Evolutionary conservation across 2,888 invertebrate genomes (phyloP).

Genomic region (Empis stercorea): DNA sequence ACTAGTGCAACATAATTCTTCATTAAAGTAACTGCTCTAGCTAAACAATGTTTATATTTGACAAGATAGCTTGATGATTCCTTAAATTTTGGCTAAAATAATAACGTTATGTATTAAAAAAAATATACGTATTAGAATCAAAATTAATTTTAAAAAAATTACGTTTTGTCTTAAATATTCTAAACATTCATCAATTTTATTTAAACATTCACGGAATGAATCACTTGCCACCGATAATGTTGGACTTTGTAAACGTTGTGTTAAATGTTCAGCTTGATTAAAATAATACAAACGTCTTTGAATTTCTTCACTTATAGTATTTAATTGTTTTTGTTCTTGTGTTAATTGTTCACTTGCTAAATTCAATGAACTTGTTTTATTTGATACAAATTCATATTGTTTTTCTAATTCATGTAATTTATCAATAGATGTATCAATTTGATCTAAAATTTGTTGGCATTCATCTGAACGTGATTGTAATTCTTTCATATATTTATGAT

Average conservation of each 20-base stretch:
- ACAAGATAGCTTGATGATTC: conserved; percentile 72
- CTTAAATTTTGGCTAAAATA: conserved; percentile 59
- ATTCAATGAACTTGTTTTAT: conserved; percentile 85
- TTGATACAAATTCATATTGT: conserved; percentile 76
- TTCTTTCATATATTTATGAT: conserved; percentile 57
- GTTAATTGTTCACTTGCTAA: conserved; percentile 83
- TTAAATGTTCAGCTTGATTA: conserved; percentile 66
- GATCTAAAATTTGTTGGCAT: conserved; percentile 52
- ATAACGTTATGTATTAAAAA: not conserved
- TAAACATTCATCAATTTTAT: conserved; percentile 76
- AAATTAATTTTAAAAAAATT: conserved; percentile 25
- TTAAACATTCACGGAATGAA: conserved; percentile 66
- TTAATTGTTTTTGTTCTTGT: conserved; percentile 74
- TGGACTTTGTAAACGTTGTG: conserved; percentile 67
- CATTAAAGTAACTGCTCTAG: conserved; percentile 65
- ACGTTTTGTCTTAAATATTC: conserved; percentile 73
- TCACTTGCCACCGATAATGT: conserved; percentile 73
- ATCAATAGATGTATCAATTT: conserved; percentile 57
- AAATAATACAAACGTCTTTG: conserved; percentile 73
- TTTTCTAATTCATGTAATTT: conserved; percentile 58
- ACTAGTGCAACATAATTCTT: conserved; percentile 66
- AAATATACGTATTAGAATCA: too few relatives aligned
- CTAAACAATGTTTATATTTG: conserved; percentile 73
- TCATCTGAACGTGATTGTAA: conserved; percentile 52
- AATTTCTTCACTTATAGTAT: conserved; percentile 65